Conservation (phyloP, 2,113 vertebrate species). For the Nicator chloris region DNA sequence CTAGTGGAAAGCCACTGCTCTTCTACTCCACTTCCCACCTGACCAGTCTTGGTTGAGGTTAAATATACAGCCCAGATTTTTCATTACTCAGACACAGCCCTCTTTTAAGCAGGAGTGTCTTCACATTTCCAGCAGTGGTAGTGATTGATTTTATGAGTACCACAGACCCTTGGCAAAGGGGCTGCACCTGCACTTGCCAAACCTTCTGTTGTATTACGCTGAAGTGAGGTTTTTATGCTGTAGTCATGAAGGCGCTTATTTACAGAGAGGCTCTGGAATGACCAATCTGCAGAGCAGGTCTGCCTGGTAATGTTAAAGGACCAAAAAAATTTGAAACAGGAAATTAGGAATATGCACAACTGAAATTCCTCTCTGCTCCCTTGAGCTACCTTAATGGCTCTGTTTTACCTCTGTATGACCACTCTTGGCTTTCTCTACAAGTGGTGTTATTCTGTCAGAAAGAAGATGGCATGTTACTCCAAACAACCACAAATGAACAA, state of each 20-base stretch:
- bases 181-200: slow-evolving; percentile 21
- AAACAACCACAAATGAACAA: neutral
- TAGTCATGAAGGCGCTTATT: slow-evolving; percentile 18
- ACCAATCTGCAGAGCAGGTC: neutral
- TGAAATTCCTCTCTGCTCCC: neutral
- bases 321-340: neutral
- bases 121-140: neutral
- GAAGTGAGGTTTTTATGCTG: slow-evolving; percentile 43
- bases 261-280: slow-evolving; percentile 5
- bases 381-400: neutral
- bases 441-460: neutral
- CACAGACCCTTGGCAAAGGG: slow-evolving; percentile 49
- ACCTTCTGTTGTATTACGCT: neutral
- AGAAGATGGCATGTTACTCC: neutral
- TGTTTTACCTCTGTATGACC: neutral
- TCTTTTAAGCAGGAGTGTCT: neutral
- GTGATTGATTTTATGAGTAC: slow-evolving; percentile 50
- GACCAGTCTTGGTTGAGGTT: neutral
- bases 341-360: slow-evolving; percentile 7
- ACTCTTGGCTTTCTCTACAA: neutral
- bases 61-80: neutral
- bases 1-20: neutral
- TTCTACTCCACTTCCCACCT: neutral
- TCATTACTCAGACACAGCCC: neutral
- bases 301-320: slow-evolving; percentile 49